Evolutionary conservation across 1,140 invertebrate genomes (phyloP).

Genomic region (Sipha flava): DNA sequence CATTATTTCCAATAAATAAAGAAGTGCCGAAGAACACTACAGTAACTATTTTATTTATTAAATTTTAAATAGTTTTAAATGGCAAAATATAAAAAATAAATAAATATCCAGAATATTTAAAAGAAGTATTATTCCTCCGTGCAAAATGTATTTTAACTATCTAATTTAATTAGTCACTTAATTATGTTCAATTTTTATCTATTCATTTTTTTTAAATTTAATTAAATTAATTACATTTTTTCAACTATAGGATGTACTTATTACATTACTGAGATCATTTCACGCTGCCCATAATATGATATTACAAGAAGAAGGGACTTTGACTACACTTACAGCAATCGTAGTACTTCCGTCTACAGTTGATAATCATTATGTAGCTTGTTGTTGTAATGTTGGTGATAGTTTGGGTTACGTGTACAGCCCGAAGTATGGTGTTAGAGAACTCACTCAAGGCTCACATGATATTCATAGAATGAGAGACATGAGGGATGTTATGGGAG

Average conservation of each 20-base stretch:
- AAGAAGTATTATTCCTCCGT: too few species aligned
- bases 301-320: constrained; percentile 71
- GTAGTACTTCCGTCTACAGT: constrained; percentile 57
- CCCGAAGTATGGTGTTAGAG: constrained; percentile 61
- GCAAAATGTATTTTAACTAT: too few species aligned
- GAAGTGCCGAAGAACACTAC: constrained; percentile 38
- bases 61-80: not conserved
- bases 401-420: constrained; percentile 83
- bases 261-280: constrained; percentile 69
- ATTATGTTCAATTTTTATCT: too few species aligned
- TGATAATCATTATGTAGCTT: constrained; percentile 61
- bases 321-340: constrained; percentile 78
- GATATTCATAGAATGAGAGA: constrained; percentile 80
- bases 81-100: not conserved
- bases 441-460: constrained; percentile 72
- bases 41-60: constrained; percentile 34
- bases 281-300: constrained; percentile 82
- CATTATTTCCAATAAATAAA: constrained; percentile 52
- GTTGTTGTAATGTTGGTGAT: constrained; percentile 86
- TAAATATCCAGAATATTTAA: not conserved
- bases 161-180: too few species aligned
- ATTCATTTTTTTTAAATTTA: too few species aligned
- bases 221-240: not conserved
- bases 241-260: constrained; percentile 61
- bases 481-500: constrained; percentile 84